Percentiles rank a stretch among this genome's conserved stretches.
Conservation (phyloP, 2,888 invertebrate genomes). For the Ochropacha duplaris region DNA sequence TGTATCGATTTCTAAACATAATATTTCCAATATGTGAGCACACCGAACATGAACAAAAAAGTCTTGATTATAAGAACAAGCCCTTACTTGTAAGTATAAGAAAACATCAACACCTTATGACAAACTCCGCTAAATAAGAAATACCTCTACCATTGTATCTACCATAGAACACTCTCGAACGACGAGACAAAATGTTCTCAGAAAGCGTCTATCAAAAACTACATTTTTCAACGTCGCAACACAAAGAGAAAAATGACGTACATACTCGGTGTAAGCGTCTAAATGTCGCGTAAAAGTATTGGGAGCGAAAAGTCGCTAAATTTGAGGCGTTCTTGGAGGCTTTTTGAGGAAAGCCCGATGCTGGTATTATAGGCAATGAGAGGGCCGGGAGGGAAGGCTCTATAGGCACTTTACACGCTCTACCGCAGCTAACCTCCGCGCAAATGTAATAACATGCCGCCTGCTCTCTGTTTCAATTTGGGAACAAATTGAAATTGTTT, state of each 20-base stretch:
- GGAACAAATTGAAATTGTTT: constrained; percentile 83
- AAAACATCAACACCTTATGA: constrained; percentile 23
- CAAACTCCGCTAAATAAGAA: constrained; percentile 64
- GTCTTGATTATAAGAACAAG: constrained; percentile 22
- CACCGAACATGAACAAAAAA: constrained; percentile 12
- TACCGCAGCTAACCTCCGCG: constrained; percentile 79
- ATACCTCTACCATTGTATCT: constrained; percentile 54
- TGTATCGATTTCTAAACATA: background rate
- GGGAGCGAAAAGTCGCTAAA: constrained; percentile 80
- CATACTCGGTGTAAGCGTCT: constrained; percentile 57
- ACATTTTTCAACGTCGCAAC: constrained; percentile 46
- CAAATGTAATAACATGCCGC: constrained; percentile 79
- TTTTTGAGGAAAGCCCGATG: constrained; percentile 77
- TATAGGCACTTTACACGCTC: constrained; percentile 82
- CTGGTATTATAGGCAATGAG: constrained; percentile 80
- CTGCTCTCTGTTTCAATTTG: constrained; percentile 83
- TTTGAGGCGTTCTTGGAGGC: constrained; percentile 78
- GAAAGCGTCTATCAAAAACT: constrained; percentile 56
- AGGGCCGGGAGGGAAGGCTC: constrained; percentile 75
- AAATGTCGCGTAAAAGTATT: constrained; percentile 77
- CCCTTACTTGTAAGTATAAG: constrained; percentile 24
- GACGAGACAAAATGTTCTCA: constrained; percentile 37
- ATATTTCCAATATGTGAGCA: constrained; percentile 4
- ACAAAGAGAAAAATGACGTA: constrained; percentile 56
- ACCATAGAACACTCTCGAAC: constrained; percentile 49